These are phyloP conservation scores for Alectura lathami DNA, from an alignment of 2,113 vertebrate species.

Conservation along the genomic window DNA sequence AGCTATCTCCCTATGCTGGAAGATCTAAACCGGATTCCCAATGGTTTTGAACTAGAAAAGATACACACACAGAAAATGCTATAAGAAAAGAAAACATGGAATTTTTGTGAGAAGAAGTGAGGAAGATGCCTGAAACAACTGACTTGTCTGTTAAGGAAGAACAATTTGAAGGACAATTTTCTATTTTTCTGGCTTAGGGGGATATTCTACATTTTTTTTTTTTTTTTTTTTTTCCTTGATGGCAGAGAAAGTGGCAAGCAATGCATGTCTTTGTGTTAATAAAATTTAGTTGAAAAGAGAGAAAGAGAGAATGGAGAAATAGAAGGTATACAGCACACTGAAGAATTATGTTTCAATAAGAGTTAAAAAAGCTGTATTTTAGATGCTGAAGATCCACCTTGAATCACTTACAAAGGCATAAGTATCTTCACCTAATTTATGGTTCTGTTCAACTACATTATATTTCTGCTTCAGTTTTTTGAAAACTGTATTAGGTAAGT, in stretches of 20 bases:
- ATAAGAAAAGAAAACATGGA: neutral
- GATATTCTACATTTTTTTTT: neutral
- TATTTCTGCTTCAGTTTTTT: constrained; percentile 25
- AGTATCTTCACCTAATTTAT: neutral
- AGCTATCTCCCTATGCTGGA: neutral
- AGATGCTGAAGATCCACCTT: neutral
- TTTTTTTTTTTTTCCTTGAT: neutral
- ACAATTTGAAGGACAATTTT: no score
- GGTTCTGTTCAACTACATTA: neutral
- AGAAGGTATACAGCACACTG: neutral
- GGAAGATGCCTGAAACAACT: neutral
- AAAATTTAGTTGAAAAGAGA: neutral
- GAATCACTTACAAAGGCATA: neutral
- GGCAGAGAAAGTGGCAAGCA: neutral
- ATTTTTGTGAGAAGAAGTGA: rapidly evolving
- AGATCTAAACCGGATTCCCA: neutral
- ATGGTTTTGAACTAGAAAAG: neutral
- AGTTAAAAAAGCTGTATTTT: neutral
- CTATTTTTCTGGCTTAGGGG: neutral
- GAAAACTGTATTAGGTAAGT: constrained; percentile 12
- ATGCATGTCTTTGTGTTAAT: neutral
- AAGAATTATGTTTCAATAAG: neutral
- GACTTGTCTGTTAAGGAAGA: neutral
- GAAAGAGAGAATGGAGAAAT: neutral
- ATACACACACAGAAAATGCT: neutral